Evolutionary conservation across 2,888 invertebrate genomes (phyloP), one percentile per base, ranked within the genome.

Genomic region (Torymus auratus): DNA sequence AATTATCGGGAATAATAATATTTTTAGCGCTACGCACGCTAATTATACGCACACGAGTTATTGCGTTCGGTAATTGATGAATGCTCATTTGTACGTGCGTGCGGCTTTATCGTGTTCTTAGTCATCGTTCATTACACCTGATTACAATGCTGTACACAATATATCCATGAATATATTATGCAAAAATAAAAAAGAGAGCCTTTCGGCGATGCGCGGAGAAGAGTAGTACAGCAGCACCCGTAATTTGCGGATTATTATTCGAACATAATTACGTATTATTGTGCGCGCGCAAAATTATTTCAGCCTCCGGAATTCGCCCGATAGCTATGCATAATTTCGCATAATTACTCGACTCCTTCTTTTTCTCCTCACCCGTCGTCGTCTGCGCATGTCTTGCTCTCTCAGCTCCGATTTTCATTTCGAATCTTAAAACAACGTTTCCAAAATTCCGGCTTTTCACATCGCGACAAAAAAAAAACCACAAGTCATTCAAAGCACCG

Each of bases 281-380:
- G 20, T 14, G 28, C 11, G 20, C 11, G 20, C 17, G n/a, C 15
- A 65, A 64, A 41, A 67, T 72, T 53, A 72, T 67, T 72, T 64
- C 50, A 62, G 12, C 3, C n/a, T 55, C 2, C 28, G 28, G 4
- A 28, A 68, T 53, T 17, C 5, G 60, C 20, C 13, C 17, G 68
- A 68, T 75, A 61, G 61, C 52, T 62, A 28, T 52, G 55, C 17
- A 55, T 76, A 69, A 61, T 62, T 62, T 53, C 62, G 41, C 4
- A 20, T 64, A 56, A 74, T 65, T 50, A 58, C 10, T 17, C 13
- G 12, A 55, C 28, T 28, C 28, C 28, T 28, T 2, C 28, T 28
- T 28, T 28, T 1, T 0, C 28, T 7, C 28, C 28, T 7, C 7
- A 5, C 5, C 28, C n/a, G n/a, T 28, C 28, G 2, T 2, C 7